Conservation (phyloP, 2,797 vertebrate species). For the Dryobates pubescens region DNA sequence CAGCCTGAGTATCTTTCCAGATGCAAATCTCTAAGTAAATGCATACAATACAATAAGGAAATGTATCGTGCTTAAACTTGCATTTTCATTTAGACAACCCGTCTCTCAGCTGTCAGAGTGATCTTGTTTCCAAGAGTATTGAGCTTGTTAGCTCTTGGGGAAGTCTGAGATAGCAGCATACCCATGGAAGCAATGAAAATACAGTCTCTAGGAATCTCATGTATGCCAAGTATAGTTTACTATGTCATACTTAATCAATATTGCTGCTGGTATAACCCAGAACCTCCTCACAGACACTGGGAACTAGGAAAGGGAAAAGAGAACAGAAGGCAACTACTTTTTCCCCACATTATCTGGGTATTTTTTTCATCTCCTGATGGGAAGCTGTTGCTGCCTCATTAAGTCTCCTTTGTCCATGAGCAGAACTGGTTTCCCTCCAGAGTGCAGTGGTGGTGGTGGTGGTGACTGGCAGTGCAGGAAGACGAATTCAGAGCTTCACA, state of each 20-base stretch:
- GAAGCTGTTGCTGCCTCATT: background rate
- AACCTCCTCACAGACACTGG: background rate
- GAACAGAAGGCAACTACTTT: fast-evolving
- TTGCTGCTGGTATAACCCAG: background rate
- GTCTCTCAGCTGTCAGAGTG: background rate
- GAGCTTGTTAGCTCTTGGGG: background rate
- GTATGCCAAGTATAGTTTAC: background rate
- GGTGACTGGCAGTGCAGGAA: background rate
- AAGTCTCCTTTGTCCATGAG: no score
- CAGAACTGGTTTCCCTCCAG: background rate
- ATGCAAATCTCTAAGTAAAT: background rate
- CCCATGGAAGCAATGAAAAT: background rate
- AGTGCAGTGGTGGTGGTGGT: fast-evolving
- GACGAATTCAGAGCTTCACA: fast-evolving
- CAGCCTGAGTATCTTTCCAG: background rate
- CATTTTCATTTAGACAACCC: background rate
- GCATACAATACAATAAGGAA: background rate
- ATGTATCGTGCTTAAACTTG: background rate
- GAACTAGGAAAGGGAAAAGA: background rate
- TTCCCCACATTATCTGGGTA: background rate
- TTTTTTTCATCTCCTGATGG: background rate
- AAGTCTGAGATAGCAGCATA: background rate
- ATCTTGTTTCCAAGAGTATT: background rate
- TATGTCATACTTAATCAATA: background rate
- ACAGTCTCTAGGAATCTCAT: background rate